Base-by-base conservation (phyloP, 2,888 invertebrate species). In the Andrena flavipes region DNA sequence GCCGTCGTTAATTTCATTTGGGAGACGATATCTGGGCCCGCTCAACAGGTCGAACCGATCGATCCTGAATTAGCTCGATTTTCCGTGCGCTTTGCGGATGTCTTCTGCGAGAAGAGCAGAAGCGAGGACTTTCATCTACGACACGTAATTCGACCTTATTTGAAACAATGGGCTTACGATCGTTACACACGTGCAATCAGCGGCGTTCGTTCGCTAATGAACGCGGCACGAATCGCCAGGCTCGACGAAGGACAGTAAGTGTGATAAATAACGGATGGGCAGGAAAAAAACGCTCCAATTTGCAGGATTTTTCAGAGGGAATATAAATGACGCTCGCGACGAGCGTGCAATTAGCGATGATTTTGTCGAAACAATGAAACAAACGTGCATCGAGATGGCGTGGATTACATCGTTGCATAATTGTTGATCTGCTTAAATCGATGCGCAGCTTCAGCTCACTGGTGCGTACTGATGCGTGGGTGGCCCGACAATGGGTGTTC, bases 241-340 rank as follows among this genome's bases (percentile, higher is more conserved):
- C 13, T 67, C 51, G 33, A 23, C 33, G 48, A 51, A 16, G 59
- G 20, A 42, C 65, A 35, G 51, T 70, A 80, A 70, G 65, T 42
- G 64, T 26, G 59, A 70, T 60, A 70, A 78, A 79, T 79, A 64
- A 78, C 35, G 29, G 29, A 16, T 5, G 16, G n/a, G 13, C 23
- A 16, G 71, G 49, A 54, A 79, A 78, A 78, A 60, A 79, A 67
- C 42, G 51, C 60, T 67, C 51, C 59, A 49, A 71, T 67, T 67
- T 62, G 30, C n/a, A 8, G 30, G 10, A 51, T 26, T 70, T 49
- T 60, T 65, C 29, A 30, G 16, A 2, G 26, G 35, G 60, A 65
- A 71, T 71, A 69, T 67, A 79, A 71, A 71, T 79, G 65, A 79
- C 80, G 42, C 16, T 26, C 42, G 70, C 60, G 71, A 80, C 80